Conservation (phyloP, 2,888 invertebrate genomes). For the Conomelus anceps region DNA sequence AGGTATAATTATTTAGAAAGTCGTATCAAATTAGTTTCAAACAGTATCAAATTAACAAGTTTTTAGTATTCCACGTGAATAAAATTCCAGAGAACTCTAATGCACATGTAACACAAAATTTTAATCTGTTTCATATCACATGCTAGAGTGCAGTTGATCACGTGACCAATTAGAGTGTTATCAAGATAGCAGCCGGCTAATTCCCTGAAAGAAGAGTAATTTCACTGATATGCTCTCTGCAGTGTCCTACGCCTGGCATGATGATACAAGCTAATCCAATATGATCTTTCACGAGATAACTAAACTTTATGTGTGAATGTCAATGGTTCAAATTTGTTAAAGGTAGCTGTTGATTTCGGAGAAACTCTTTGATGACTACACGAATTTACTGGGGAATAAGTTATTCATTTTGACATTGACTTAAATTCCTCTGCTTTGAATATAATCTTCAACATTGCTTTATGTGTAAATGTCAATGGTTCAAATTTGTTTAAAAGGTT, state of each 20-base stretch:
- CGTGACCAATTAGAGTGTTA: neutral
- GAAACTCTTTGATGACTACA: too few relatives aligned
- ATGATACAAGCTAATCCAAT: neutral
- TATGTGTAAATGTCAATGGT: neutral
- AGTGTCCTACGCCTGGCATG: neutral
- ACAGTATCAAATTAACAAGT: too few relatives aligned
- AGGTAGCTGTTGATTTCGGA: neutral
- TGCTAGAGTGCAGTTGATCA: neutral
- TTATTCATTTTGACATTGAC: too few relatives aligned
- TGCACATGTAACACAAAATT: too few relatives aligned
- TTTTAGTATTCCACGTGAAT: neutral
- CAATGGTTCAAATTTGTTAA: neutral
- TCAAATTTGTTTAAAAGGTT: neutral
- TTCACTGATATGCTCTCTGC: neutral
- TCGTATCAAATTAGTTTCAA: too few relatives aligned
- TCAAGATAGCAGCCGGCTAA: neutral
- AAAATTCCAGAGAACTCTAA: neutral
- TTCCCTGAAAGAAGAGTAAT: neutral
- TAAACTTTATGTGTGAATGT: neutral
- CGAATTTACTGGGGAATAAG: too few relatives aligned
- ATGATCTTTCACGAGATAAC: too few relatives aligned
- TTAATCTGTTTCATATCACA: neutral
- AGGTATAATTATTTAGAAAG: too few relatives aligned
- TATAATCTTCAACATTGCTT: too few relatives aligned
- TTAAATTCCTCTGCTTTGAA: too few relatives aligned